These are phyloP conservation scores for Merodon equestris DNA, from an alignment of 2,888 invertebrate genomes.

Conservation along the genomic window DNA sequence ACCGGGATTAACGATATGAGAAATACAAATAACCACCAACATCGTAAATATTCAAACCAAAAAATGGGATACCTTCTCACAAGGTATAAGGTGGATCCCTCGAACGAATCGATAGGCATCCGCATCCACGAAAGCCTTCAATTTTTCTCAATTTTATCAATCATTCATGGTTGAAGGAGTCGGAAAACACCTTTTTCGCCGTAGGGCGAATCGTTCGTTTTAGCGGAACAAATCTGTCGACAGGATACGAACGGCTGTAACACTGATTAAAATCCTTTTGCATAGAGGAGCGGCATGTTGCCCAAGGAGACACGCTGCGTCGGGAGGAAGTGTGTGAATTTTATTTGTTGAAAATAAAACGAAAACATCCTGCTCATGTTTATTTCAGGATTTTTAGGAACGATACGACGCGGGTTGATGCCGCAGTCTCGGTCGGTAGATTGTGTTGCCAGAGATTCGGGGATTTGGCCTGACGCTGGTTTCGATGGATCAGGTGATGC, in stretches of 20 bases:
- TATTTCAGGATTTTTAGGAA: constrained; percentile 24
- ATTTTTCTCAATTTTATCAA: constrained; percentile 52
- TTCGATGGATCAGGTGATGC: constrained; percentile 34
- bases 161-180: constrained; percentile 45
- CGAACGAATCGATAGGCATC: background rate
- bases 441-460: background rate
- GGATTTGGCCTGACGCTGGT: constrained; percentile 10
- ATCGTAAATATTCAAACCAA: constrained; percentile 40
- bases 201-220: background rate
- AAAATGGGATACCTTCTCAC: constrained; percentile 3
- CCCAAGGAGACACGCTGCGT: constrained; percentile 2
- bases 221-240: constrained; percentile 38
- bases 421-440: background rate
- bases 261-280: constrained; percentile 46
- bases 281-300: background rate
- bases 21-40: constrained; percentile 24
- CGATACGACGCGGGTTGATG: background rate
- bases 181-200: constrained; percentile 26
- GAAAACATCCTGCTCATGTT: constrained; percentile 34
- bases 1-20: constrained; percentile 4
- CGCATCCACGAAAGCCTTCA: background rate
- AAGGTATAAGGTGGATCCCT: no score
- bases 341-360: constrained; percentile 44
- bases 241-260: constrained; percentile 36
- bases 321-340: constrained; percentile 42